Base-by-base conservation (phyloP, 2,113 vertebrate genomes). In the Myiozetetes cayanensis region DNA sequence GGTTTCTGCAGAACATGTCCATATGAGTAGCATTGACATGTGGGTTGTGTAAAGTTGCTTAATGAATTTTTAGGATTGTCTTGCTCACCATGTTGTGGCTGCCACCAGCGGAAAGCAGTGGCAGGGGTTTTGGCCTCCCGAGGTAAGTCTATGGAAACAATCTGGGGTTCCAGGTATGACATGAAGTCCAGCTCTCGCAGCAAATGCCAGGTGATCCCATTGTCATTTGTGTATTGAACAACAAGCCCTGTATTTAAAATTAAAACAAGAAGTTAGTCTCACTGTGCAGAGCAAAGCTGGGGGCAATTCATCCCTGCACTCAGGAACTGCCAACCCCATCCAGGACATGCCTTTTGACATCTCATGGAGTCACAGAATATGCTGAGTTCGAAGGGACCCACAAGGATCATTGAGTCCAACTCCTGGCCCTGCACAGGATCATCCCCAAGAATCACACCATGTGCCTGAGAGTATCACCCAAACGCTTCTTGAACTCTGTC, bases 71-170 rank as follows among this genome's bases (percentile, higher is more conserved):
- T 37, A 14, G 73, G 73, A 8, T 8, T 10, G 25, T 2, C 6
- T 41, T 65, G 56, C 93, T 92, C 73, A 99, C 99, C 99, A 5
- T 99, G 99, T 16, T 99, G 99, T 2, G 99, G 99, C 91, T 99
- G 99, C 99, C 99, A 99, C 99, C 99, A 99, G 33, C 99, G 98
- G 92, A 99, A 99, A 20, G 99, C 98, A 0, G 99, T 99, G 80
- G 99, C 98, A 1, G 98, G 74, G 7, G 98, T 99, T 97, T 99
- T 99, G 59, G 99, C 99, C 28, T 98, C 97, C 53, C 98, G 97
- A 12, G 99, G 99, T 23, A 99, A 94, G 90, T 99, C 99, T 30
- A 99, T 99, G 3, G 99, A 99, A 68, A 99, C 98, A 49, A 99
- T 98, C 95, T 99, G 99, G 16, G 99, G 98, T 71, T 99, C 99